Evolutionary conservation across 2,888 invertebrate genomes (phyloP).

Genomic region (Ectemnius cavifrons): DNA sequence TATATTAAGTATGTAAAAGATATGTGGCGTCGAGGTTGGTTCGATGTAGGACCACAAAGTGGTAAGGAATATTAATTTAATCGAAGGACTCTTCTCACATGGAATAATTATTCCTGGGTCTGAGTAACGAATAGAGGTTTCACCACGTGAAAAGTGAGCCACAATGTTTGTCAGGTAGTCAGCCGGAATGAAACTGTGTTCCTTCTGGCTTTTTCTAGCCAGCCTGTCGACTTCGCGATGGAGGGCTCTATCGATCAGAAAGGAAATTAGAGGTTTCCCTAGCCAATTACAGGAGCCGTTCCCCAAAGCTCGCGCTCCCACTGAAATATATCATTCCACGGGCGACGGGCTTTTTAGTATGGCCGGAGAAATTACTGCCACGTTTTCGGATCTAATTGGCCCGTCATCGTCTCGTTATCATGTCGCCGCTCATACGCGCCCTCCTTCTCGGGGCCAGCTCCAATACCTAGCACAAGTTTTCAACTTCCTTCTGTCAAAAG

Average conservation of each 20-base stretch:
- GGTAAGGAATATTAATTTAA: too few species aligned
- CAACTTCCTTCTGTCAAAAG: conserved; percentile 45
- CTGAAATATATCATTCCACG: conserved; percentile 50
- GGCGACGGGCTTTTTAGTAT: conserved; percentile 27
- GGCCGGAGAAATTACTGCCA: conserved; percentile 45
- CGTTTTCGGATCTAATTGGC: conserved; percentile 74
- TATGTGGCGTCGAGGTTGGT: too few species aligned
- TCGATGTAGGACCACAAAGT: too few species aligned
- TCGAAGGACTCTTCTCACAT: neutral
- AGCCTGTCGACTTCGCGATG: conserved; percentile 9
- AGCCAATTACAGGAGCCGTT: conserved; percentile 44
- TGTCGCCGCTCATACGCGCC: conserved; percentile 45
- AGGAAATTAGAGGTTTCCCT: conserved; percentile 48
- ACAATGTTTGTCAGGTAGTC: neutral
- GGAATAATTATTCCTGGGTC: neutral
- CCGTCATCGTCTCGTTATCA: conserved; percentile 75
- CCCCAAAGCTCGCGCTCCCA: conserved; percentile 27
- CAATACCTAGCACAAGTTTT: conserved; percentile 13
- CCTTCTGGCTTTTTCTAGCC: conserved; percentile 1
- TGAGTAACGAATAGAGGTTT: neutral
- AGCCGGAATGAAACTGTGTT: neutral
- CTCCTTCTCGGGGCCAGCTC: conserved; percentile 15
- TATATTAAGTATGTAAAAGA: too few species aligned
- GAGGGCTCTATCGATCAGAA: conserved; percentile 40
- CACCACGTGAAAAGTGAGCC: neutral